Evolutionary conservation across 2,113 vertebrate genomes (phyloP), one percentile per base, ranked within the genome.

Genomic region (Progne subis): DNA sequence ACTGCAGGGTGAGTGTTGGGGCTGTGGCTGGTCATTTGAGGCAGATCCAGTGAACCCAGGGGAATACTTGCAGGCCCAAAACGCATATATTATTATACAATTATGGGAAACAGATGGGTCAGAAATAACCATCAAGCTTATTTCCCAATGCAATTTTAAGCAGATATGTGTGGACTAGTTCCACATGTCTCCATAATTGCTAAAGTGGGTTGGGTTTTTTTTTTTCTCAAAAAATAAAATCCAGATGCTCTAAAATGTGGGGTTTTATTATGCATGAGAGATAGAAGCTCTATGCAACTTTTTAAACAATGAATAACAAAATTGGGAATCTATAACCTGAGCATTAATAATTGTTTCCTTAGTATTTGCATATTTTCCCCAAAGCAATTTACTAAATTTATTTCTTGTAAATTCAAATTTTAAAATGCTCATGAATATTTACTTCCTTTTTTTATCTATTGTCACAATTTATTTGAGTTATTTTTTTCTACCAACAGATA

Each of bases 341-440:
- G 12, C 49, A 92, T 93, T 95, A 94, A 96, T 95, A 92, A 94
- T 46, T 60, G 61, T 90, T 95, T 91, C 31, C 12, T 85, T 44
- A 76, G 43, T 56, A 85, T 90, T 91, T 93, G 63, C 82, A 82
- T 93, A 87, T 94, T 94, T 83, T 68, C 47, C 43, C 80, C 72
- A 83, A 88, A 95, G 79, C 6, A 0, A 31, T 83, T 52, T 71
- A 26, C 74, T 72, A 64, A 79, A 94, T 94, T 94, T 95, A 84
- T 90, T 91, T 89, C 74, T 82, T 78, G 21, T 79, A 94, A 92
- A 88, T 86, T 94, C 83, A 91, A 60, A 75, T 92, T 95, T 92
- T 88, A 69, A 94, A 94, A 63, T 60, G n/a, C 14, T 94, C 65
- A 95, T 95, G 86, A 94, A 94, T 95, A 95, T 94, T 93, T 87